Percentiles rank a stretch among this genome's conserved stretches.
phyloP scores from a whole-genome alignment of 2,888 invertebrate species.

The Unio delphinus region DNA sequence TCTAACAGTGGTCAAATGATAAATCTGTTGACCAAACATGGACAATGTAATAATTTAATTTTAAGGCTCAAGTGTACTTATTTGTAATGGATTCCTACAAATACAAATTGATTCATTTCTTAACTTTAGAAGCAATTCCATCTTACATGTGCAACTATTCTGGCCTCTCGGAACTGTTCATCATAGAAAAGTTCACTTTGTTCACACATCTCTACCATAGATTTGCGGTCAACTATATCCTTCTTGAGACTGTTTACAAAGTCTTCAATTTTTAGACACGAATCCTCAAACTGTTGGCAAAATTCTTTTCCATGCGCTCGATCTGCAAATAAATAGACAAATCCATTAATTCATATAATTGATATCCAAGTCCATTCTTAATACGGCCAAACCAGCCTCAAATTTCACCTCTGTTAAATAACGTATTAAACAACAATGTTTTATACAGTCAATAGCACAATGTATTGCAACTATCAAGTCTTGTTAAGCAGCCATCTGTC shows the following conservation, averaged over 20 bases:
- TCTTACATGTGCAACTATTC: constrained; percentile 93
- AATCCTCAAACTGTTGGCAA: constrained; percentile 88
- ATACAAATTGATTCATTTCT: neutral
- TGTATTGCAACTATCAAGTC: no score
- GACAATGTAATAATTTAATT: neutral
- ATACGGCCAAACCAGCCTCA: neutral
- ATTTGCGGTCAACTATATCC: constrained; percentile 86
- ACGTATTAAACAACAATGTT: no score
- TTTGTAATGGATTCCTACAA: neutral
- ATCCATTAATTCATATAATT: neutral
- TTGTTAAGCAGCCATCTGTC: no score
- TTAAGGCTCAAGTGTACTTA: neutral
- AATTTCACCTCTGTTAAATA: neutral
- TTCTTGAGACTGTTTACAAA: constrained; percentile 83
- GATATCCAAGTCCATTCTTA: constrained; percentile 2
- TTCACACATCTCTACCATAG: constrained; percentile 83
- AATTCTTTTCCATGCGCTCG: constrained; percentile 89
- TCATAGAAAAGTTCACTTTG: constrained; percentile 89
- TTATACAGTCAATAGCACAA: no score
- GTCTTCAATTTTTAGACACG: constrained; percentile 83
- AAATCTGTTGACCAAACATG: no score
- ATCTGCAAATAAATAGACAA: constrained; percentile 74
- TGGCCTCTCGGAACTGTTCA: constrained; percentile 92
- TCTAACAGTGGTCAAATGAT: no score
- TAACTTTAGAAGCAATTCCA: neutral